Base-by-base conservation (phyloP, 2,113 vertebrate species). In the Melanotaenia duboulayi region DNA sequence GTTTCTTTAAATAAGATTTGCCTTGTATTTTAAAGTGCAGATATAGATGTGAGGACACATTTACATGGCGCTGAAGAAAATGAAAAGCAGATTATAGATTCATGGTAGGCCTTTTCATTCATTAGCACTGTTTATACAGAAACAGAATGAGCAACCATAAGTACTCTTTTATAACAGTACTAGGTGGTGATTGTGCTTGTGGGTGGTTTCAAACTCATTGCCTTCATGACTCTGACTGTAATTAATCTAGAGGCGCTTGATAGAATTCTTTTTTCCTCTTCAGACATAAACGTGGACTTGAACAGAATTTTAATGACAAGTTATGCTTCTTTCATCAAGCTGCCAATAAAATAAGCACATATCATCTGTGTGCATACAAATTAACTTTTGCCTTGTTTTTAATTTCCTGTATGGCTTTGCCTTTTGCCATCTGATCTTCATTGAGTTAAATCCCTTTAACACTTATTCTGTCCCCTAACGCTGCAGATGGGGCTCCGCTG, bases 401-500 rank as follows among this genome's bases (percentile, higher is more conserved):
- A 57, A 83, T 87, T 86, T 84, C 71, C 84, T 80, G 84, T 62
- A 25, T 65, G 63, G 22, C 40, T 19, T 32, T 24, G 11, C 37
- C 12, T 71, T 58, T 74, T 70, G 57, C 73, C 20, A 11, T 64
- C 35, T 74, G 68, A 78, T 75, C 44, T 70, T 42, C 1, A 44
- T 16, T 7, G 11, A 11, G 42, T 22, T 70, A 35, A 37, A 12
- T 23, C 46, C 48, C 59, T 62, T 70, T 78, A 70, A 84, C 69
- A 20, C 60, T 39, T 39, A 25, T 11, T 11, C 59, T 65, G 13
- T 86, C 65, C 55, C 87, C 20, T 78, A 50, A 59, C 86, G 86
- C 87, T 58, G 57, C 93, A 97, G 97, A 96, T 92, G 96, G 96
- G 28, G 93, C 95, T 74, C 95, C 96, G 5, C 93, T 97, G 91